Evolutionary conservation across 1,140 invertebrate genomes (phyloP), one percentile per base, ranked within the genome.

Genomic region (Drosophila subpulchrella): DNA sequence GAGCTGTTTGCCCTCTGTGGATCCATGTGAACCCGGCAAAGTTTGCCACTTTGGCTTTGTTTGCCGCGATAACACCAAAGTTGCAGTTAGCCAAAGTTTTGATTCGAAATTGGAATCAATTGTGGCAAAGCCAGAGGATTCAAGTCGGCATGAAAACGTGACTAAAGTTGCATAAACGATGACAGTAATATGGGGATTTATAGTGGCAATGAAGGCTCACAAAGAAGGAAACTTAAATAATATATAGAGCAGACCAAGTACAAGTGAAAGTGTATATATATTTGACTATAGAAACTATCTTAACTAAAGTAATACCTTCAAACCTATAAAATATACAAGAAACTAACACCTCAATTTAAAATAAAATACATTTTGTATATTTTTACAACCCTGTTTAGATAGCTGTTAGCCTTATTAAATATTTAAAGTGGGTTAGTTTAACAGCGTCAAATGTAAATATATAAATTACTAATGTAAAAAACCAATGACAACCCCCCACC

Each of bases 21-120:
- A 11, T 17, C 13, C n/a, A 34, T 32, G 34, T 15, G 47, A 17
- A 36, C 73, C 47, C 7, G 27, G 5, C 27, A 59, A 81, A 81
- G 51, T 82, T 79, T 72, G 51, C 41, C 58, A 51, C 61, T 53
- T 36, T 60, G 77, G 60, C 51, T 76, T 65, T 56, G 46, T 81
- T 58, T 66, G 38, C 34, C 20, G 17, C 61, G 44, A 57, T 73
- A 54, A 73, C 47, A 44, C 46, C 38, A 32, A 66, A 68, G 65
- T 68, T 67, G 74, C 71, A 66, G 62, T 54, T 75, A 12, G 62
- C 30, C 51, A 48, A 74, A 73, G 61, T 76, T 75, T 67, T 17
- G 39, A 53, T 65, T 41, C 39, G 30, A 30, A 67, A 75, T 67
- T 41, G 61, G 54, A 75, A 76, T 76, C 73, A 48, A 76, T 76